These are phyloP conservation scores for Lytechinus pictus DNA, from an alignment of 35 echinoderm and acorn worm genomes.

Conservation along the genomic window DNA sequence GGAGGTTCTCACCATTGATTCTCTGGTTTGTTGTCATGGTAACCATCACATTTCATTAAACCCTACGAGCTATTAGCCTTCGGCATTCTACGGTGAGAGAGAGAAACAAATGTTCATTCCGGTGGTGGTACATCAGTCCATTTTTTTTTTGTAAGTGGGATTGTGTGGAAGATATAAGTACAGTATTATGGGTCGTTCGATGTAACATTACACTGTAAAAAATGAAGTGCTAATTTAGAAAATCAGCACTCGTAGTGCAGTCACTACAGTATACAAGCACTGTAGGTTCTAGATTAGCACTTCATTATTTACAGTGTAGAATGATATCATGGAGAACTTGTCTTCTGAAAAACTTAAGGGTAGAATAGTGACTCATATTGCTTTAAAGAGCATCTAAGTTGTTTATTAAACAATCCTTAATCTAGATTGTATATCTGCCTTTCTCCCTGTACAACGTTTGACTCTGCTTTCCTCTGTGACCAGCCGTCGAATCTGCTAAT, in stretches of 20 bases:
- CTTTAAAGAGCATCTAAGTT: too few species aligned
- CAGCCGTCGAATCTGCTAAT: too few species aligned
- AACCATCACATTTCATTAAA: conserved; percentile 8
- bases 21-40: neutral
- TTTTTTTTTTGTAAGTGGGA: neutral
- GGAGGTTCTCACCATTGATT: neutral
- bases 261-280: too few species aligned
- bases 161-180: neutral
- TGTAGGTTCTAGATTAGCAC: too few species aligned
- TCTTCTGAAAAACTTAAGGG: too few species aligned
- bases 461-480: too few species aligned
- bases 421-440: too few species aligned
- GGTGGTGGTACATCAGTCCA: neutral
- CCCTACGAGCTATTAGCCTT: neutral
- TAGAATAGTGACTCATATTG: too few species aligned
- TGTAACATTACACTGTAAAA: neutral
- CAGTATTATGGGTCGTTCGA: neutral
- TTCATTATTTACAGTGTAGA: too few species aligned
- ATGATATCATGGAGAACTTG: too few species aligned
- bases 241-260: neutral
- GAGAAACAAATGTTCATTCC: neutral
- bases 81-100: neutral
- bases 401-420: too few species aligned
- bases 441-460: too few species aligned
- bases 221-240: neutral